Base-by-base conservation (phyloP, 2,113 vertebrate genomes). In the Tamias sibiricus region DNA sequence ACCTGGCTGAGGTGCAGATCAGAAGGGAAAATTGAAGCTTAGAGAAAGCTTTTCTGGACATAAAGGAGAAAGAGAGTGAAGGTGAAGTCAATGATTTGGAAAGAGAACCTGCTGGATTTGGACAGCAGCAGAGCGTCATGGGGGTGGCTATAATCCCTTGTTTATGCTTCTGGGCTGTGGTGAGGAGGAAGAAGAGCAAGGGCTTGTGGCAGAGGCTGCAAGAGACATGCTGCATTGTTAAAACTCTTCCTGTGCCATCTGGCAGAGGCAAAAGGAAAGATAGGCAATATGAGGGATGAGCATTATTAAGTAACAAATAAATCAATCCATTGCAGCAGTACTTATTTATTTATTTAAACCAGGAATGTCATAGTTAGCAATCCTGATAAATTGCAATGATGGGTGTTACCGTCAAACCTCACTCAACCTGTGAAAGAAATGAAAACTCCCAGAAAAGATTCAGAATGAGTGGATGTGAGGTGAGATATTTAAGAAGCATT, bases 21-120 rank as follows among this genome's bases (percentile, higher is more conserved):
- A 86, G 81, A 75, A 84, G 42, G 30, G 79, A 96, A 86, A 95
- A 66, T 0, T 57, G 62, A 83, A 91, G 89, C 37, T 4, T 57
- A 7, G 49, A 91, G 86, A 82, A 94, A 57, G 49, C 22, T 83
- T 90, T 76, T 76, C 77, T 42, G 95, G 94, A 91, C 74, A 92
- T 37, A 82, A 85, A 95, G 52, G n/a, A 30, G 83, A 94, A 91
- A 84, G 44, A 44, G 83, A 92, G 28, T 72, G 28, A 81, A 92
- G 94, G 54, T 40, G 62, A 75, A 79, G 82, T 85, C 22, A 54
- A 6, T 66, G 94, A 72, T 74, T 87, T 90, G 83, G 79, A 81
- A 96, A 69, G 86, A 71, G 90, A 88, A 92, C 8, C 35, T 28
- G 62, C 59, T 37, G 40, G 79, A 37, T 86, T 87, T 75, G 62